A percentile compares a stretch with the other conserved stretches of the same genome.
Conservation (phyloP, 2,888 invertebrate genomes). For the Acanthosepion esculentum region DNA sequence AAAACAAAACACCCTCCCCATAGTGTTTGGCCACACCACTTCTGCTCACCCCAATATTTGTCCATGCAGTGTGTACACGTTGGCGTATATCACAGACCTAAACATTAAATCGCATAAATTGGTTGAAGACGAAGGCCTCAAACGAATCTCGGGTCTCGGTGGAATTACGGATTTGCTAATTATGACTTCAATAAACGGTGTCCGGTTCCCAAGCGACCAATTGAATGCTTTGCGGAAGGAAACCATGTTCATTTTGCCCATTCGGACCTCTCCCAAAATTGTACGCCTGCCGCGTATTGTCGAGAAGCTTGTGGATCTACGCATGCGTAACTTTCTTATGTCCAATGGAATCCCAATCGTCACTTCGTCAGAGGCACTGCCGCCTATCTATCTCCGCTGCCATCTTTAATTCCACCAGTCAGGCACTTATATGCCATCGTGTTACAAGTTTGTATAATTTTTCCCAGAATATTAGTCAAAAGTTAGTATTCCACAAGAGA, state of each 20-base stretch:
- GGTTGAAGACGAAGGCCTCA: background rate
- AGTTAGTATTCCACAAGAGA: no score
- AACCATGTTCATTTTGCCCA: background rate
- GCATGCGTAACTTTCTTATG: background rate
- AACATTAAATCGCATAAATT: constrained; percentile 33
- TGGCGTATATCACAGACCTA: background rate
- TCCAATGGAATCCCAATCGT: background rate
- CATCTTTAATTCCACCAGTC: background rate
- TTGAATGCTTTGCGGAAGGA: background rate
- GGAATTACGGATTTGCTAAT: background rate
- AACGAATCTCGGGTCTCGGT: background rate
- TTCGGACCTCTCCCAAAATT: background rate
- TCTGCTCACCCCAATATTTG: background rate
- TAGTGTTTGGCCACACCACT: no score
- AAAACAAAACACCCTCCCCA: no score
- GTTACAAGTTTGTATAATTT: background rate
- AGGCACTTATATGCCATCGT: background rate
- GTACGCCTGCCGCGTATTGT: background rate
- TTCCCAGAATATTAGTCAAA: no score
- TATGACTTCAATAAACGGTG: background rate
- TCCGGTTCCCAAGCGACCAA: constrained; percentile 21
- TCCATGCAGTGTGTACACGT: background rate
- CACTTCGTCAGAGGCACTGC: background rate
- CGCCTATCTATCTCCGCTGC: background rate
- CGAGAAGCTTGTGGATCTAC: background rate